Conservation (phyloP, 1,140 invertebrate species). For the Zaprionus capensis region DNA sequence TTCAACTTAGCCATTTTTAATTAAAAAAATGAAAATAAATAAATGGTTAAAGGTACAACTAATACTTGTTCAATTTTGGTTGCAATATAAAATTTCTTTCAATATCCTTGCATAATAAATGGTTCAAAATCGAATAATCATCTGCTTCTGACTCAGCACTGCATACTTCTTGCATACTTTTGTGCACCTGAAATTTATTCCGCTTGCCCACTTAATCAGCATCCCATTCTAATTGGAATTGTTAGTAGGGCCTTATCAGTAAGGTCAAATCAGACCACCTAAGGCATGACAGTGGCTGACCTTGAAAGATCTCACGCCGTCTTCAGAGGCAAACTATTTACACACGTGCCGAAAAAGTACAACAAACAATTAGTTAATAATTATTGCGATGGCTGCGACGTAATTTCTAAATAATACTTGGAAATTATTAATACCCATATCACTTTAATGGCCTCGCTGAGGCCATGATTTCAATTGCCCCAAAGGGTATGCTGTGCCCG, state of each 20-base stretch:
- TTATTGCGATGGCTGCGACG: slow-evolving; percentile 21
- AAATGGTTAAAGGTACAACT: too few relatives aligned
- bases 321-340: neutral
- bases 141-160: neutral
- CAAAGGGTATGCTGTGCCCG: neutral
- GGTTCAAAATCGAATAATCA: too few relatives aligned
- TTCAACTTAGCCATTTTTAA: too few relatives aligned
- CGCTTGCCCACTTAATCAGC: slow-evolving; percentile 8
- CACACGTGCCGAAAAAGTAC: slow-evolving; percentile 31
- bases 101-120: too few relatives aligned
- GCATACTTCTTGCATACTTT: slow-evolving; percentile 27
- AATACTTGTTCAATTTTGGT: too few relatives aligned
- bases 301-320: slow-evolving; percentile 26
- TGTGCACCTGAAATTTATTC: neutral
- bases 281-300: slow-evolving; percentile 22
- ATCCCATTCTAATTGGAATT: neutral
- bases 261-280: slow-evolving; percentile 10
- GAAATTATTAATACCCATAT: slow-evolving; percentile 21
- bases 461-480: neutral
- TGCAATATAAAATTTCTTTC: too few relatives aligned
- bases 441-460: slow-evolving; percentile 3
- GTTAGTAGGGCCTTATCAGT: slow-evolving; percentile 5
- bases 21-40: too few relatives aligned
- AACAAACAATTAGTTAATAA: slow-evolving; percentile 27
- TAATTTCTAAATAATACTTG: slow-evolving; percentile 27